phyloP scores from a whole-genome alignment of 2,113 vertebrate species.

The Narcine bancroftii region DNA sequence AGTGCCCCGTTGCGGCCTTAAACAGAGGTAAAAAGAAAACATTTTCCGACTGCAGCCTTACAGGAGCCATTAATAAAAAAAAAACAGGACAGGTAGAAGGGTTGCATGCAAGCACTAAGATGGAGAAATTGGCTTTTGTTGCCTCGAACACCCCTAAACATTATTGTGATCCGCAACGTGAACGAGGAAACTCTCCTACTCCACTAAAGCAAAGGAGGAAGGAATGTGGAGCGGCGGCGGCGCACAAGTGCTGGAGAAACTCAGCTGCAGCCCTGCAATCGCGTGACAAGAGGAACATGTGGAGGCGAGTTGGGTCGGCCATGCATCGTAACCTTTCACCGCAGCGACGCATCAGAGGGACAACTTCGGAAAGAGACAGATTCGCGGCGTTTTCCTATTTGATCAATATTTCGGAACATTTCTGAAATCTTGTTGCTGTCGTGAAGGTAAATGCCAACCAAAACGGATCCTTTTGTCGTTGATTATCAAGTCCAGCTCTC shows the following conservation, averaged over 20 bases:
- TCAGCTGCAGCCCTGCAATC: neutral
- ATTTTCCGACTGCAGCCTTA: neutral
- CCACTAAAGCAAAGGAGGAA: no score
- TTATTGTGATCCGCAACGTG: no score
- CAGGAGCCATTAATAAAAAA: neutral
- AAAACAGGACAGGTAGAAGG: neutral
- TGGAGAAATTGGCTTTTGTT: neutral
- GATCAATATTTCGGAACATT: neutral
- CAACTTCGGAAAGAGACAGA: neutral
- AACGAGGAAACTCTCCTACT: no score
- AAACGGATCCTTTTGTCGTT: neutral
- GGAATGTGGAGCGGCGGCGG: no score
- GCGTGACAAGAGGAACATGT: neutral
- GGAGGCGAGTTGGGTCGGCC: neutral
- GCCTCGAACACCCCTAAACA: neutral
- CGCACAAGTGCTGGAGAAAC: no score
- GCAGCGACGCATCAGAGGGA: neutral
- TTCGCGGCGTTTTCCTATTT: neutral
- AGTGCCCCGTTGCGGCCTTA: neutral
- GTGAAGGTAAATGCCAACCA: neutral
- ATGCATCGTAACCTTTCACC: conserved; percentile 5
- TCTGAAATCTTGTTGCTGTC: neutral
- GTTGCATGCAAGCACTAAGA: neutral
- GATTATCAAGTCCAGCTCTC: neutral
- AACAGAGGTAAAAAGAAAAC: neutral